Percentiles rank a stretch among this genome's conserved stretches.
Conservation (phyloP, 1,140 invertebrate species). For the Teleogryllus occipitalis region DNA sequence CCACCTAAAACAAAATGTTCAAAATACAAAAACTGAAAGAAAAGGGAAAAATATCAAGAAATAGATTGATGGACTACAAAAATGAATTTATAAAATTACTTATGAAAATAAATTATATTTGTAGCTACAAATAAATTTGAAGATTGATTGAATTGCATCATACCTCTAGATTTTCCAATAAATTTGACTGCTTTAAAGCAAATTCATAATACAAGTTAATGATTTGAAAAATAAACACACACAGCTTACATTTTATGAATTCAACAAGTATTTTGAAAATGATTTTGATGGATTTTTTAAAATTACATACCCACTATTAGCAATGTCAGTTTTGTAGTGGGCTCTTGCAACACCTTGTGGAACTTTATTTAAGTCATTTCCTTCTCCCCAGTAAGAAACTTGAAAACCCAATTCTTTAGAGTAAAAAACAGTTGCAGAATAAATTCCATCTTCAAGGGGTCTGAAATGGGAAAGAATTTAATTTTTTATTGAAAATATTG, state of each 20-base stretch:
- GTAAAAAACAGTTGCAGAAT: conserved; percentile 61
- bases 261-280: too few species aligned
- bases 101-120: neutral
- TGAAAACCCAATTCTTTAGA: conserved; percentile 54
- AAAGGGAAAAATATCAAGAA: too few species aligned
- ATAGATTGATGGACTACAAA: neutral
- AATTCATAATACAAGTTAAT: too few species aligned
- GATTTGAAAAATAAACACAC: too few species aligned
- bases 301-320: conserved; percentile 50
- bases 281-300: too few species aligned
- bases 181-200: too few species aligned
- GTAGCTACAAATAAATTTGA: too few species aligned
- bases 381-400: conserved; percentile 67
- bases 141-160: too few species aligned
- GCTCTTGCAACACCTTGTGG: conserved; percentile 55
- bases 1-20: conserved; percentile 38
- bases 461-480: conserved; percentile 35
- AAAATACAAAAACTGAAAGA: too few species aligned
- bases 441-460: conserved; percentile 60
- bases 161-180: too few species aligned
- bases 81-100: neutral
- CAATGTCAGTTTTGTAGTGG: conserved; percentile 58
- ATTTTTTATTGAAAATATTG: neutral
- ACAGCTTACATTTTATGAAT: too few species aligned
- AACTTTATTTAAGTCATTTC: conserved; percentile 54